Base-by-base conservation (phyloP, 2,113 vertebrate genomes). In the Aldabrachelys gigantea region DNA sequence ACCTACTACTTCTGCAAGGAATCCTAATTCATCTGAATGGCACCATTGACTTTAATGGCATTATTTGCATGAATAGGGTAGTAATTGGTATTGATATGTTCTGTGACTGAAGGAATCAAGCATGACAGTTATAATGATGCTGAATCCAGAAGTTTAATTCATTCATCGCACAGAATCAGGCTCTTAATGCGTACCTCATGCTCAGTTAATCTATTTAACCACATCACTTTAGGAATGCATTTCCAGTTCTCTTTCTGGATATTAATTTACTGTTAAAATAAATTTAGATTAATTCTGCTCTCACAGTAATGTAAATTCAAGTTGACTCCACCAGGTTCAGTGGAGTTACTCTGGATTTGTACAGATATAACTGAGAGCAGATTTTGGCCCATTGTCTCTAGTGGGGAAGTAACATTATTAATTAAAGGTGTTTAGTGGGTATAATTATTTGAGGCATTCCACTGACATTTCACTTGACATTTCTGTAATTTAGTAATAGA, bases 341-440 rank as follows among this genome's bases (percentile, higher is more conserved):
- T 72, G 75, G 76, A 90, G 72, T 96, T 96, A 93, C 53, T 9
- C 19, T 91, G 93, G 83, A 88, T 95, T 91, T 85, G 8, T 16
- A 75, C 19, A 24, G 38, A 38, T 75, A 12, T 25, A 75, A 75
- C 5, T 11, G 19, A 38, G 38, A 75, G n/a, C n/a, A 93, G 72
- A 92, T 84, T 81, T 79, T 72, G 79, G 8, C 89, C 84, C 27
- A 44, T 49, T 86, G 83, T 95, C 90, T 88, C 72, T 92, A 35
- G 4, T 59, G 41, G 87, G 91, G 87, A 96, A 94, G 69, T 72
- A 89, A 92, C 62, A 49, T 75, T 44, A 49, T 89, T 93, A 94
- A 93, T 49, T 92, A 89, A 80, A 94, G 50, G 62, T 1, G 7
- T 96, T 92, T 59, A 85, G 49, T 87, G 62, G 38, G n/a, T 81